A percentile compares a stretch with the other conserved stretches of the same genome.
Evolutionary conservation across 2,888 invertebrate species (phyloP).

Genomic region (Aphidoletes aphidimyza): DNA sequence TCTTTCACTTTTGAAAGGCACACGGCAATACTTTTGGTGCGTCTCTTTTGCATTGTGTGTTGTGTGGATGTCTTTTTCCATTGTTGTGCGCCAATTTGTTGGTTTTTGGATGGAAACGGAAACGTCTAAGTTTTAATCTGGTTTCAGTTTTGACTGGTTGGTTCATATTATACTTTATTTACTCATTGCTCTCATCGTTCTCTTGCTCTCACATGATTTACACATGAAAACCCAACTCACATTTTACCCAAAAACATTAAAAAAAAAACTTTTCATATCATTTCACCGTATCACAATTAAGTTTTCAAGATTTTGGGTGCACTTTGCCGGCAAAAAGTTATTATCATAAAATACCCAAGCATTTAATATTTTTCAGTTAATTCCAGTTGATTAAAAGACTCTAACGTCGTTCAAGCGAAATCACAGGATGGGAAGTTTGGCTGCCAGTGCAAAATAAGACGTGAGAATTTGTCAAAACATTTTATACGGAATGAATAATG

Average conservation of each 20-base stretch:
- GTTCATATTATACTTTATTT: too few relatives aligned
- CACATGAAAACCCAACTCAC: background rate
- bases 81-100: background rate
- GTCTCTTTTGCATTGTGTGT: background rate
- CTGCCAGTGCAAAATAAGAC: too few relatives aligned
- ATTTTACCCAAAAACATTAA: background rate
- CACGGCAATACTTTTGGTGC: background rate
- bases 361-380: constrained; percentile 32
- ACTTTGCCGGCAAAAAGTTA: background rate
- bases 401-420: background rate
- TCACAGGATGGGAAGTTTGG: too few relatives aligned
- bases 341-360: background rate
- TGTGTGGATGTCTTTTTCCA: too few relatives aligned
- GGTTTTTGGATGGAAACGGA: background rate
- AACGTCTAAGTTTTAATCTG: constrained; percentile 48
- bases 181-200: background rate
- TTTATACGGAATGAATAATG: background rate
- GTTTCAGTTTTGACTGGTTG: background rate
- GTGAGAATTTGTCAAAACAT: constrained; percentile 47
- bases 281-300: constrained; percentile 39
- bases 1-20: background rate
- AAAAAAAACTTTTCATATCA: constrained; percentile 27
- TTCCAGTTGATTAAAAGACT: constrained; percentile 13
- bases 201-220: constrained; percentile 21
- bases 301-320: background rate